phyloP scores from a whole-genome alignment of 2,797 vertebrate species.

The Graptemys geographica region DNA sequence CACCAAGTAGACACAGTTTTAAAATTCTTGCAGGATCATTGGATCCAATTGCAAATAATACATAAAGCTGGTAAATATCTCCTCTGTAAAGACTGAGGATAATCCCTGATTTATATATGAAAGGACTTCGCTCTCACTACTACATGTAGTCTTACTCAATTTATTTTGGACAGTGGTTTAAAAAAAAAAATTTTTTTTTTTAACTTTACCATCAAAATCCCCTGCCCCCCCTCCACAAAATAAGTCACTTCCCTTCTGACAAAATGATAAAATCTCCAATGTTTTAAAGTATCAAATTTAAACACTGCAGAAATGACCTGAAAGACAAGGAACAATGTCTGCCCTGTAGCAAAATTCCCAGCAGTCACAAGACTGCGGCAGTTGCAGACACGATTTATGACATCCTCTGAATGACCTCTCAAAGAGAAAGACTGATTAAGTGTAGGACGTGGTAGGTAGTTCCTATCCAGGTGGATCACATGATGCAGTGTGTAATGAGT shows the following conservation, averaged over 20 bases:
- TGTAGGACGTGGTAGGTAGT: constrained; percentile 14
- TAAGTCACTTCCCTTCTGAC: background rate
- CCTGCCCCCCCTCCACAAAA: background rate
- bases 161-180: background rate
- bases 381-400: constrained; percentile 65
- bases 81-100: background rate
- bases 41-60: background rate
- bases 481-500: background rate
- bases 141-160: background rate
- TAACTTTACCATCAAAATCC: background rate
- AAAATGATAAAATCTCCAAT: background rate
- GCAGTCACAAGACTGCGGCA: constrained; percentile 75
- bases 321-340: background rate
- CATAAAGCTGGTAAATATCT: background rate
- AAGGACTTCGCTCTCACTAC: background rate
- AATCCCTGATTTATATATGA: background rate
- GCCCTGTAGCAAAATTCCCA: constrained; percentile 44
- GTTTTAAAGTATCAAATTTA: constrained; percentile 1
- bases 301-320: constrained; percentile 28
- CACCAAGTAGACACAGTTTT: background rate
- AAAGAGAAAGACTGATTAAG: constrained; percentile 52
- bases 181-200: background rate
- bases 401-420: constrained; percentile 68
- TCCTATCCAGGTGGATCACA: constrained; percentile 28
- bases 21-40: background rate